Percentiles rank a stretch among this genome's conserved stretches.
These are phyloP conservation scores for Diarsia brunnea DNA, from an alignment of 2,888 invertebrate genomes.

Conservation along the genomic window DNA sequence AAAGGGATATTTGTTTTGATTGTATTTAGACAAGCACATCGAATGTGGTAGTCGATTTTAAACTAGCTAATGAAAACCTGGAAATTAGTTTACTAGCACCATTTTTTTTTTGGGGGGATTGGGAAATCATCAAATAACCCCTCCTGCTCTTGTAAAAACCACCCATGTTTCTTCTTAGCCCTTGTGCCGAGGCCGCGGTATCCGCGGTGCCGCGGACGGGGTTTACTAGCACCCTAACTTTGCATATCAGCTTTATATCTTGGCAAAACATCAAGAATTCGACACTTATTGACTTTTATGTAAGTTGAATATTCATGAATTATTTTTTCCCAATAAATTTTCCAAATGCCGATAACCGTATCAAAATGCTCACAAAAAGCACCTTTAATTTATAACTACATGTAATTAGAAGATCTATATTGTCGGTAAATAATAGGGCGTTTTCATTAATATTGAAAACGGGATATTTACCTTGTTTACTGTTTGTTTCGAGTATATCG, in stretches of 20 bases:
- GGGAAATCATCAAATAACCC: no score
- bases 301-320: not conserved
- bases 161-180: no score
- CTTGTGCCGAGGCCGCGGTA: no score
- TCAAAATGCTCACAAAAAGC: not conserved
- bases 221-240: not conserved
- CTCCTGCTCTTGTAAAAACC: no score
- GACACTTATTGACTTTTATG: not conserved
- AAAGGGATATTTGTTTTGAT: constrained; percentile 2
- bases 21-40: not conserved
- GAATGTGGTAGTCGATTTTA: not conserved
- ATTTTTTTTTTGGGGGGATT: no score
- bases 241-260: not conserved
- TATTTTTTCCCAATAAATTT: not conserved
- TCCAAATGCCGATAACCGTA: not conserved
- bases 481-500: no score
- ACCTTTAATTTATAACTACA: not conserved
- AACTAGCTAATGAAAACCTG: not conserved
- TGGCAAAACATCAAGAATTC: not conserved
- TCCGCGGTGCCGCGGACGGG: no score
- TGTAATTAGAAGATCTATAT: not conserved
- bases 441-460: no score
- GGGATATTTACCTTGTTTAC: no score
- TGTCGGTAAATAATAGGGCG: not conserved
- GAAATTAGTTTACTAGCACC: not conserved